Base-by-base conservation (phyloP, 23 tunicate species). In the Ascidia mentula region DNA sequence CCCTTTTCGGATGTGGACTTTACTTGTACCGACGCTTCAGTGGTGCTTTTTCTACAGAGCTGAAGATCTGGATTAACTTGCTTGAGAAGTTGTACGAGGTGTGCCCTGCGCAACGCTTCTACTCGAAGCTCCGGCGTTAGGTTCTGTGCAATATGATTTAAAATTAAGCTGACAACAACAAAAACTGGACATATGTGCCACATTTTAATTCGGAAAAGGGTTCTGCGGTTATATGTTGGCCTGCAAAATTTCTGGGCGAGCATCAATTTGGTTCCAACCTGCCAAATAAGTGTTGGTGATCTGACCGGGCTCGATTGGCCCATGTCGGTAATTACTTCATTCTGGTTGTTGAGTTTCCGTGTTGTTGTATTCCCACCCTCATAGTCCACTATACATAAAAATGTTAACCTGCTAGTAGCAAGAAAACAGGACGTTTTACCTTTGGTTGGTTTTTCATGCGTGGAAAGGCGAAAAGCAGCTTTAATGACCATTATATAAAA, bases 31-130 rank as follows among this genome's bases (percentile, higher is more conserved):
- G 65, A 20, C 18, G 77, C 69, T n/a, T 80, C 82, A 12, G 40
- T 74, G 30, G 85, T 80, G 75, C 80, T 73, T 46, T 74, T 73
- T 18, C 90, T 81, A 72, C 97, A 91, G 6, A 91, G 60, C 33
- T 86, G 97, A 22, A 91, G 81, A 17, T 91, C 89, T 7, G 97
- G 97, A 70, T 91, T 91, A 77, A 91, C 82, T 77, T 91, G 97
- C 71, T 89, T 77, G 1, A 91, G 71, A 40, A 91, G 83, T 30
- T 85, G 85, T 32, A 91, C 87, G 32, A 91, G 61, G 4, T 86
- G 89, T 0, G 85, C 78, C 33, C 85, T 72, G n/a, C 79, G 74
- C 1, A 91, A 26, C 0, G 97, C 89, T 70, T 86, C 90, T 0
- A 85, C 85, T 76, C 86, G 69, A 26, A 81, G 40, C 32, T 81